Evolutionary conservation across 1,140 invertebrate genomes (phyloP), one percentile per base, ranked within the genome.

Genomic region (Drosophila mauritiana): DNA sequence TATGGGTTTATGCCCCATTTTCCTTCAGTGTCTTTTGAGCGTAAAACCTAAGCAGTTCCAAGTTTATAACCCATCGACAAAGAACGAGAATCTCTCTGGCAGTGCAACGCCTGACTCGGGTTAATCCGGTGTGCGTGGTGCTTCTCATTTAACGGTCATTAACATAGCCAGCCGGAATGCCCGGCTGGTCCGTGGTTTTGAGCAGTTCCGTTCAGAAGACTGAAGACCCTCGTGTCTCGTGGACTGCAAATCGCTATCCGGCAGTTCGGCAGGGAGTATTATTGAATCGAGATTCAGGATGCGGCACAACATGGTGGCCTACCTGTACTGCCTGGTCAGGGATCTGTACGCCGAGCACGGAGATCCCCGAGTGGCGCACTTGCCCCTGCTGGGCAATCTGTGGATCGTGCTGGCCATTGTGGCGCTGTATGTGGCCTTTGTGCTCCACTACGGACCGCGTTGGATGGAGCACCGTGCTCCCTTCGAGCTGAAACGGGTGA

Each of bases 381-480:
- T 82, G 11, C 85, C 86, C 0, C 63, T 92, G 1, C 93, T 95
- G 34, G 67, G 91, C 2, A 93, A 94, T 1, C 93, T 95, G 37
- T 94, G 94, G 92, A 93, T 92, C 12, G 88, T 93, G 0, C 0
- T 94, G 5, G 64, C 64, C 2, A 91, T 97, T 2, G 91, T 97
- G 55, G 81, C 91, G 0, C 85, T 94, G 3, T 97, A 97, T 78
- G 92, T 97, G 37, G 93, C 94, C 58, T 94, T 96, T 61, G 90
- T 92, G 17, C 58, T 89, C 6, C 70, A 90, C 43, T 91, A 90
- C 5, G 97, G 97, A 1, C 96, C 96, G 2, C 94, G 93, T 61
- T 92, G 95, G 46, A 97, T 97, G 97, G 94, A 95, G 79, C 94
- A 96, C 75, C 93, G 96, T 20, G 93, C 94, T 80, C 95, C 97